Evolutionary conservation across 2,113 vertebrate genomes (phyloP).

Genomic region (Gymnogyps californianus): DNA sequence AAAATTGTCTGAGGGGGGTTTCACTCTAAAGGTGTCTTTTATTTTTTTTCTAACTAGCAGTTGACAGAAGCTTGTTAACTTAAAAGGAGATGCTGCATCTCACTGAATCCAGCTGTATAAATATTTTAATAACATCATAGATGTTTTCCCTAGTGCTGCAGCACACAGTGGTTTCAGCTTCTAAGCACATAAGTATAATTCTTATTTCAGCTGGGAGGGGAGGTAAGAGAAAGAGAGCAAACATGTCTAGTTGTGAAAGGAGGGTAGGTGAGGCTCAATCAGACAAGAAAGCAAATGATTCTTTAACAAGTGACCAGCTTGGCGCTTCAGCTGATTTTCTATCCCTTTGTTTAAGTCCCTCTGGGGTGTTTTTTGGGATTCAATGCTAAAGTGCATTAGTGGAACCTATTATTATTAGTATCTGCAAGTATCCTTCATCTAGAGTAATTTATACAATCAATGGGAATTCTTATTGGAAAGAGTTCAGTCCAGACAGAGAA

Average conservation of each 20-base stretch:
- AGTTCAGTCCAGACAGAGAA: neutral
- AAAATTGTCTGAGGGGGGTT: neutral
- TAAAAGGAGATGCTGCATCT: constrained; percentile 40
- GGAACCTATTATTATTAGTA: neutral
- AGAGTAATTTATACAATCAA: neutral
- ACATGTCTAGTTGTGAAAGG: neutral
- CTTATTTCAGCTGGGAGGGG: neutral
- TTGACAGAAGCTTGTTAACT: constrained; percentile 44
- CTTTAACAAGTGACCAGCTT: constrained; percentile 7
- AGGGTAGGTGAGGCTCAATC: neutral
- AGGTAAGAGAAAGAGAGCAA: neutral
- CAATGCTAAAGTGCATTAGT: neutral
- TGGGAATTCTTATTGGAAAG: constrained; percentile 2
- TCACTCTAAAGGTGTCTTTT: neutral
- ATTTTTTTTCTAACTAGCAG: neutral
- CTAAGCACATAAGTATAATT: neutral
- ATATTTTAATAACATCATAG: constrained; percentile 51
- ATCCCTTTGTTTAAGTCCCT: neutral
- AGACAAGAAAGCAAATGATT: constrained; percentile 1
- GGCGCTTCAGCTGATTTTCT: neutral
- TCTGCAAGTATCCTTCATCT: neutral
- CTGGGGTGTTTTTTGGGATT: neutral
- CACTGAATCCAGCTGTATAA: constrained; percentile 40
- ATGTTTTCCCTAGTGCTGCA: constrained; percentile 14
- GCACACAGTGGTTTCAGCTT: neutral